A percentile compares a stretch with the other conserved stretches of the same genome.
Conservation (phyloP, 2,888 invertebrate species). For the Rugalucina vietnamica region DNA sequence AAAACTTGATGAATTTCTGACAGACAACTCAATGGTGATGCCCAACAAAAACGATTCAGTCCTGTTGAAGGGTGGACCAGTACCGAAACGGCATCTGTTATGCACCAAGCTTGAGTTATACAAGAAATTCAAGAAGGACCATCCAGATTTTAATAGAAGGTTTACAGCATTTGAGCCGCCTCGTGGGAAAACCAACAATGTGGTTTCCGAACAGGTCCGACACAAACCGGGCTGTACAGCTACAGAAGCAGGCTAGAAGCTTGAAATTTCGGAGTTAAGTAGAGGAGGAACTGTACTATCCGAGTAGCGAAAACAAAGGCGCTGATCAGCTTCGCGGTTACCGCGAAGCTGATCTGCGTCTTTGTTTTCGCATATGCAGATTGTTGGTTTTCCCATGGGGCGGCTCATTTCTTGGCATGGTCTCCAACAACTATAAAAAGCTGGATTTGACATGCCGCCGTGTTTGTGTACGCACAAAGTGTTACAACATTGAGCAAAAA, state of each 20-base stretch:
- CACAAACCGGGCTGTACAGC: too few species aligned
- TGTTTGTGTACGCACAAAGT: slow-evolving; percentile 44
- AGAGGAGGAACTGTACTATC: too few species aligned
- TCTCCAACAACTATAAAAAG: not conserved
- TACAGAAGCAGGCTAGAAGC: too few species aligned
- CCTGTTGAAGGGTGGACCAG: not conserved
- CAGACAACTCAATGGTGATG: slow-evolving; percentile 2
- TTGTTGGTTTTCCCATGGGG: too few species aligned
- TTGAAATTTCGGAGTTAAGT: too few species aligned
- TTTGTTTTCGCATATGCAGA: too few species aligned
- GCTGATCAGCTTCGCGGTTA: too few species aligned
- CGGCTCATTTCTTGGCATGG: not conserved
- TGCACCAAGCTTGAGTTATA: slow-evolving; percentile 19
- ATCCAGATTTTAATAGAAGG: not conserved
- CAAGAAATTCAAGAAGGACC: slow-evolving; percentile 11
- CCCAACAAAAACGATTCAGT: slow-evolving; percentile 4
- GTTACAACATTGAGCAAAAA: slow-evolving; percentile 9
- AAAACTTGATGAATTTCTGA: not conserved
- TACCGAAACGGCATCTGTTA: slow-evolving; percentile 32
- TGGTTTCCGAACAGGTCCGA: too few species aligned
- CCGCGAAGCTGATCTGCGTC: too few species aligned
- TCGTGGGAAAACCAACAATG: too few species aligned
- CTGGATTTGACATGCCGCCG: slow-evolving; percentile 20
- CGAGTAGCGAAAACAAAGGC: too few species aligned
- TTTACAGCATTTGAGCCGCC: too few species aligned